Evolutionary conservation across 2,888 invertebrate species (phyloP), one percentile per base, ranked within the genome.

Genomic region (Melitaea athalia): DNA sequence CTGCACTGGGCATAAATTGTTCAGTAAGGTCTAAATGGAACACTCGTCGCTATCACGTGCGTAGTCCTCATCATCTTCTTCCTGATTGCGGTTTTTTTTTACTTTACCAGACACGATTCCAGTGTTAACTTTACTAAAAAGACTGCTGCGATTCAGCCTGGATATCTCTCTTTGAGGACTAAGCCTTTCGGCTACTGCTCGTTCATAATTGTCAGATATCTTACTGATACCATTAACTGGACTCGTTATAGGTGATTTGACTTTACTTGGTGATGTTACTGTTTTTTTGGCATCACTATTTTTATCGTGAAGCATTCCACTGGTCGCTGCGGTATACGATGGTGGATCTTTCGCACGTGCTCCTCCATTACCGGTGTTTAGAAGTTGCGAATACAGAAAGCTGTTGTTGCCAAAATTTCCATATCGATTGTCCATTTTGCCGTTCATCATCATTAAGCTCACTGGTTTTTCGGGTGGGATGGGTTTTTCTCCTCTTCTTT

Each of bases 21-120:
- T 63, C 64, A 72, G 73, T 70, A 75, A 65, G 72, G 64, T 81
- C 86, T 91, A 95, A 88, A 94, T 94, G 83, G 94, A 94, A 83
- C 94, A 94, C 81, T 94, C 94, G 81, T 94, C 94, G 78, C 94
- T 94, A 79, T 94, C 94, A 15, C 92, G 85, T 52, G 93, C 93
- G 81, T 93, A 93, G 74, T 93, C 93, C 1, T 92, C 93, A 70
- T 93, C 93, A 5, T 93, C 93, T 12, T 92, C 92, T 49, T 88
- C 88, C 38, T 80, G 77, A 24, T 68, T 71, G 17, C 85, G 85
- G 47, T 72, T 84, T 77, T 85, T 85, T 77, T 84, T 86, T 65
- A 86, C 85, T 73, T 88, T 86, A 68, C 85, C 83, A 45, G 90
- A 85, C 38, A 92, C 92, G 52, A 88, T 86, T 12, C 92, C 92